Conservation (phyloP, 2,113 vertebrate genomes). For the Eurystomus gularis region DNA sequence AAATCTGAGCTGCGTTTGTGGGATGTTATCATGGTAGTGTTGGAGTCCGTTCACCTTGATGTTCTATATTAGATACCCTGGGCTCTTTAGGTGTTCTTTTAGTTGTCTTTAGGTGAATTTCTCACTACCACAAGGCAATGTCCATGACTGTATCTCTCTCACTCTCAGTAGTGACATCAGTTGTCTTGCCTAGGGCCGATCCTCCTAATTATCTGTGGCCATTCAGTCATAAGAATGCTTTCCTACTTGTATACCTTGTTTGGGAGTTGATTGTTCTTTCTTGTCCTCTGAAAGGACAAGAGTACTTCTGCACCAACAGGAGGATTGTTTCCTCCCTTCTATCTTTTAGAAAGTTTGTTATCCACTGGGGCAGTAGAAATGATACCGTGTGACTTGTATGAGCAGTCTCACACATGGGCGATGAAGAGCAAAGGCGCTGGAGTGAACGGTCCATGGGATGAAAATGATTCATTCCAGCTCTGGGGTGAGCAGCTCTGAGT, state of each 20-base stretch:
- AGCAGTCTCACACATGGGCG: background rate
- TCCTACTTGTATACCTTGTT: background rate
- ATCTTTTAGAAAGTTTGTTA: background rate
- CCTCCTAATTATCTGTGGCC: background rate
- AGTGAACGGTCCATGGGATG: background rate
- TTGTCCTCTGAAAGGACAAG: background rate
- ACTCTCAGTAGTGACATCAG: background rate
- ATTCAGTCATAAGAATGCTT: background rate
- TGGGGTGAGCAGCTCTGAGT: background rate
- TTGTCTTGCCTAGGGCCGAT: background rate
- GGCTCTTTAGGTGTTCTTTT: background rate
- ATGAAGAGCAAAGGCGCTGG: background rate
- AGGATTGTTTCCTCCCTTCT: background rate
- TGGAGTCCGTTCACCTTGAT: background rate
- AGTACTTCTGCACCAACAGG: background rate
- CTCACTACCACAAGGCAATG: background rate
- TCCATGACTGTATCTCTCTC: background rate
- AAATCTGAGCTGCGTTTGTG: background rate
- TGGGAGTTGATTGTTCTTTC: background rate
- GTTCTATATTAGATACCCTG: background rate
- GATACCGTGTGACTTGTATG: background rate
- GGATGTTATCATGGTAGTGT: background rate
- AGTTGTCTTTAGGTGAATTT: background rate
- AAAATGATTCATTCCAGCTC: background rate
- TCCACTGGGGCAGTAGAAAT: background rate